These are phyloP conservation scores for Caenorhabditis angaria DNA, from an alignment of 2,888 invertebrate species.

Conservation along the genomic window DNA sequence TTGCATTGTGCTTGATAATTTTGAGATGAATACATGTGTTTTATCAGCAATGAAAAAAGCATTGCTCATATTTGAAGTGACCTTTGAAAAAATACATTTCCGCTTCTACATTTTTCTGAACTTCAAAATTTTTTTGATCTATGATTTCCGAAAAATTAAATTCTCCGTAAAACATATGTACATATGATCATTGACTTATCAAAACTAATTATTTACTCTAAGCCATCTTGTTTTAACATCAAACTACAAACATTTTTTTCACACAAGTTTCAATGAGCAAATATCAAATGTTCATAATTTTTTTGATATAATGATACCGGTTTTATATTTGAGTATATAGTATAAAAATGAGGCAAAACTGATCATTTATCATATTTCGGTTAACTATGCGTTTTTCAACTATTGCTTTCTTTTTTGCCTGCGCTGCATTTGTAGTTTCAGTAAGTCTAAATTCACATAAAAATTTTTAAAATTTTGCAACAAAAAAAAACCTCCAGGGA, in stretches of 20 bases:
- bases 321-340: background rate
- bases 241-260: background rate
- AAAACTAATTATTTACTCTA: background rate
- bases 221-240: background rate
- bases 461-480: background rate
- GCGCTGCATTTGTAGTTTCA: conserved; percentile 2
- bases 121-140: too few species aligned
- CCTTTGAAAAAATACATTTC: too few species aligned
- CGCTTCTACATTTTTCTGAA: too few species aligned
- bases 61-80: too few species aligned
- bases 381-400: background rate
- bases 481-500: conserved; percentile 10
- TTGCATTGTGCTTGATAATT: too few species aligned
- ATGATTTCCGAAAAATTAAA: too few species aligned
- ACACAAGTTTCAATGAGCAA: background rate
- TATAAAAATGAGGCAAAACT: background rate
- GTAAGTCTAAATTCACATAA: background rate
- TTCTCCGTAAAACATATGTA: too few species aligned
- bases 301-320: too few species aligned
- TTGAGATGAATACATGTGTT: too few species aligned
- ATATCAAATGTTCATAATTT: background rate
- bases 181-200: background rate
- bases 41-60: too few species aligned
- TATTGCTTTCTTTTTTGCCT: background rate
- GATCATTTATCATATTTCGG: background rate